A percentile compares a stretch with the other conserved stretches of the same genome.
These are phyloP conservation scores for Chrysaora quinquecirrha DNA, from an alignment of 30 jellyfish, hydroid and myxozoan species.

Conservation along the genomic window DNA sequence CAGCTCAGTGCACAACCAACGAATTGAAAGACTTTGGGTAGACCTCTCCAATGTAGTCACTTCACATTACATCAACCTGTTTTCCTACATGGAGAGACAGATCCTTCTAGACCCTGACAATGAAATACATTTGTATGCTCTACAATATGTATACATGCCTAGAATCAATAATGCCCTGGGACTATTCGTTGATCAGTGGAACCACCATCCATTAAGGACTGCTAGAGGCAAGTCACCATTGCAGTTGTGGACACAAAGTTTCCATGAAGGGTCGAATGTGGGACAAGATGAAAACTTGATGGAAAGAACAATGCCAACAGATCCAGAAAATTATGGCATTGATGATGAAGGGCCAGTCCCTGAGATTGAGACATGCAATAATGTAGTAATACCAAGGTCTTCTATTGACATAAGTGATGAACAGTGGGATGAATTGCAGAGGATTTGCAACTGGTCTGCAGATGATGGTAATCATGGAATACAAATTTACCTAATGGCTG, in stretches of 20 bases:
- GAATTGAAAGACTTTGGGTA: conserved; percentile 31
- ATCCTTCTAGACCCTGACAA: conserved; percentile 42
- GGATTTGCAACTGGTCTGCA: not conserved
- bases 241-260: conserved; percentile 38
- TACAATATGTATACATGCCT: conserved; percentile 30
- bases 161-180: conserved; percentile 17
- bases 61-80: conserved; percentile 8
- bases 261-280: not conserved
- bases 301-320: not conserved
- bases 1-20: conserved; percentile 43
- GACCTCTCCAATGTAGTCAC: conserved; percentile 2
- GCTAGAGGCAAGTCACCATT: conserved; percentile 22
- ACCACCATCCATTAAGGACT: conserved; percentile 35
- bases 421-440: not conserved
- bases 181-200: conserved; percentile 31
- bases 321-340: not conserved
- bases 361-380: conserved; percentile 9
- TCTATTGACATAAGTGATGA: conserved; percentile 9
- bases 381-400: conserved; percentile 21
- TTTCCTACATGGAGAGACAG: conserved; percentile 17
- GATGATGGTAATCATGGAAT: conserved; percentile 21
- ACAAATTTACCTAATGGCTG: not conserved
- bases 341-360: conserved; percentile 35
- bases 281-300: not conserved
- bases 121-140: conserved; percentile 39